A percentile compares a stretch with the other conserved stretches of the same genome.
Conservation (phyloP, 2,113 vertebrate genomes). For the Narcine bancroftii region DNA sequence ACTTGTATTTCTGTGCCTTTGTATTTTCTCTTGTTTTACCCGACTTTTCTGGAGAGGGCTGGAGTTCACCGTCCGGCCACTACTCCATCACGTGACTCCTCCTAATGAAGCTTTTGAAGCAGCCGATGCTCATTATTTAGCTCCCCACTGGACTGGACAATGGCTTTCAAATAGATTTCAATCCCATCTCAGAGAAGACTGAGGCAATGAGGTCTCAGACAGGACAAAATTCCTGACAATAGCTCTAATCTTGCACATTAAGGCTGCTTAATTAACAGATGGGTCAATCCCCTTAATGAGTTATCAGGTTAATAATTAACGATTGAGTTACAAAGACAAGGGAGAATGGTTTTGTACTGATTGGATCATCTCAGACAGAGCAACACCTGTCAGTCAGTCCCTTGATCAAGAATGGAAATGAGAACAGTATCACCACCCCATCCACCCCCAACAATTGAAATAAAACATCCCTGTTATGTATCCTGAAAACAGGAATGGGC, state of each 20-base stretch:
- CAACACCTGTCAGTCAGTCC: background rate
- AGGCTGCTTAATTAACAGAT: background rate
- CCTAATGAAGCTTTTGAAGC: background rate
- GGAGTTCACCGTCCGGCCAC: too few species aligned
- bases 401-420: background rate
- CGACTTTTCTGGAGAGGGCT: too few species aligned
- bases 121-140: background rate
- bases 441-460: too few species aligned
- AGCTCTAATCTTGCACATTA: background rate
- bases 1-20: too few species aligned
- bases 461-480: background rate
- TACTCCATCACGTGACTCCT: too few species aligned
- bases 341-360: background rate
- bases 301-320: background rate
- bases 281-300: too few species aligned
- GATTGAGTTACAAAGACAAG: background rate
- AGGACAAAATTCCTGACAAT: background rate
- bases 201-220: background rate
- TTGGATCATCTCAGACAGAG: background rate
- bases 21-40: too few species aligned
- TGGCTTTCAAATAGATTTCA: background rate
- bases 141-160: background rate
- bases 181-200: background rate
- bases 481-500: background rate
- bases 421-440: background rate